Conservation (phyloP, 2,113 vertebrate species). For the Lates calcarifer region DNA sequence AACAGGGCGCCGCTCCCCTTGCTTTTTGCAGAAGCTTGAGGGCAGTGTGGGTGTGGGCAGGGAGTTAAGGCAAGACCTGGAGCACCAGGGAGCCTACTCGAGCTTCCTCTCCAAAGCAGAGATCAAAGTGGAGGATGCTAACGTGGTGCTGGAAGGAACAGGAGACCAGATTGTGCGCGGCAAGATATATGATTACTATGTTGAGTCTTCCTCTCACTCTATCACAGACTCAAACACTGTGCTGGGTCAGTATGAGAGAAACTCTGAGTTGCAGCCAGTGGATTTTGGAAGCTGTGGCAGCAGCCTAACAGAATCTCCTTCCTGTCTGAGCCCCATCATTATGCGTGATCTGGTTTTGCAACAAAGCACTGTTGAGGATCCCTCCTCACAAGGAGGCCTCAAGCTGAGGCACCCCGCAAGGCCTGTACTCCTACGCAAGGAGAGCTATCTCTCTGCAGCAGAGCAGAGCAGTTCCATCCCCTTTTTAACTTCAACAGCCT, state of each 20-base stretch:
- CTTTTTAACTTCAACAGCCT: conserved; percentile 32
- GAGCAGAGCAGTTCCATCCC: conserved; percentile 83
- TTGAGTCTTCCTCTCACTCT: conserved; percentile 86
- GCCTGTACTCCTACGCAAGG: conserved; percentile 79
- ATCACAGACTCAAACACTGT: conserved; percentile 61
- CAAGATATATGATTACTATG: conserved; percentile 91
- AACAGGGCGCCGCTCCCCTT: conserved; percentile 78
- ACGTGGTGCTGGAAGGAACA: conserved; percentile 71
- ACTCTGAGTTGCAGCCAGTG: conserved; percentile 50
- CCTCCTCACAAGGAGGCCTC: conserved; percentile 20
- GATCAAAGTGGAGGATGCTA: conserved; percentile 88
- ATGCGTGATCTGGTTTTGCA: conserved; percentile 76
- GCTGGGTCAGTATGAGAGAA: conserved; percentile 50
- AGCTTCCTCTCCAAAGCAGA: conserved; percentile 88
- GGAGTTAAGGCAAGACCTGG: conserved; percentile 76
- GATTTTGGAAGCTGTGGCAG: conserved; percentile 48
- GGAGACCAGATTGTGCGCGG: conserved; percentile 77
- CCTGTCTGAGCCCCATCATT: conserved; percentile 70
- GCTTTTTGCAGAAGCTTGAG: conserved; percentile 81
- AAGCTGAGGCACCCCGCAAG: conserved; percentile 45
- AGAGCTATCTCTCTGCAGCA: conserved; percentile 84
- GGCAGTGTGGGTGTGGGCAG: conserved; percentile 83
- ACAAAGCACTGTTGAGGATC: conserved; percentile 45
- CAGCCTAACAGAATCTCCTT: conserved; percentile 55
- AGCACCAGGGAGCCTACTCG: conserved; percentile 75